Conservation (phyloP, 2,888 invertebrate genomes). For the Uropetala carovei region DNA sequence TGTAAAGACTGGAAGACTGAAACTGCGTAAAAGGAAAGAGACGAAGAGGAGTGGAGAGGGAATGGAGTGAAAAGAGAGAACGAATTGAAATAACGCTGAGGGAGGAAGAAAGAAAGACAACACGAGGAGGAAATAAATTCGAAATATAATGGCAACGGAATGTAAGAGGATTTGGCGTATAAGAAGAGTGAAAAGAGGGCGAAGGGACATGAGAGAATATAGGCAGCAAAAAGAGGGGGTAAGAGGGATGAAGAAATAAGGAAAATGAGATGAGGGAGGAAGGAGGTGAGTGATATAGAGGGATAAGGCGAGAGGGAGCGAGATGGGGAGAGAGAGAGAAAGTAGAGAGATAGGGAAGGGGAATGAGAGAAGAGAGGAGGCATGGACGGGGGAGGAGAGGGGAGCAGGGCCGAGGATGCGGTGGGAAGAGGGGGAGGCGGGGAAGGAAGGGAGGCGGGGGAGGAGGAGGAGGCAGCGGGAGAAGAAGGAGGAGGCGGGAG, state of each 20-base stretch:
- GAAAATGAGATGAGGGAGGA: background rate
- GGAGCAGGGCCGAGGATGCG: too few species aligned
- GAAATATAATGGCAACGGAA: background rate
- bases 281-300: background rate
- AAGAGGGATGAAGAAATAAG: background rate
- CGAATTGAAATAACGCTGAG: slow-evolving; percentile 2
- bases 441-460: too few species aligned
- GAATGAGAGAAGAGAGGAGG: too few species aligned
- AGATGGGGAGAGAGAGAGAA: background rate
- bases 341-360: too few species aligned
- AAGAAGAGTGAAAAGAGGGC: background rate
- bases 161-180: background rate
- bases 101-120: background rate
- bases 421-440: too few species aligned
- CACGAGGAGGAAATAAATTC: background rate
- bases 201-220: background rate
- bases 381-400: too few species aligned
- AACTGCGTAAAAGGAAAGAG: background rate
- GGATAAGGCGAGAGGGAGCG: background rate
- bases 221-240: background rate
- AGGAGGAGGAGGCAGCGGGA: too few species aligned
- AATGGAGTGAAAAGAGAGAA: background rate
- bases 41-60: background rate
- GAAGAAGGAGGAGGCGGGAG: too few species aligned
- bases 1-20: background rate